Evolutionary conservation across 2,888 invertebrate genomes (phyloP), one percentile per base, ranked within the genome.

Genomic region (Tanaodytes sp.): DNA sequence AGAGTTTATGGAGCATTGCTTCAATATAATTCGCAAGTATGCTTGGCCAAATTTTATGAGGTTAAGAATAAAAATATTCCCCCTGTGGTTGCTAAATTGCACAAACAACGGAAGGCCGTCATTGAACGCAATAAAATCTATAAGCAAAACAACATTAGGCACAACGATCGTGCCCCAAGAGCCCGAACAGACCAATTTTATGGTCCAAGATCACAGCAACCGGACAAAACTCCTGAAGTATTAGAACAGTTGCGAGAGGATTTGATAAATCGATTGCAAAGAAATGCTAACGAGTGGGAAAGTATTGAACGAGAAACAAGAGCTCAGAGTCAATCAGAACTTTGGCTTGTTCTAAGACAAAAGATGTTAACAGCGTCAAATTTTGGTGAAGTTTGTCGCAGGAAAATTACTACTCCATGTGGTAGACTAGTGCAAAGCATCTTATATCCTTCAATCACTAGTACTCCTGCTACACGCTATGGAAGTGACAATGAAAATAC

Each of bases 281-380:
- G 19, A 11, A n/a, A 49, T 59, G 46, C 49, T 18, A 3, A 11
- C 12, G 49, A 62, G 30, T 40, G 58, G 2, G n/a, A 23, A 11
- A 16, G 27, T 12, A 52, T 68, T 18, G 68, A 72, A 52, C n/a
- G 6, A 18, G 36, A 45, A 0, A 72, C 65, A 1, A 45, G 39
- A 23, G 36, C 16, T 8, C 72, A 72, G 39, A 39, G 59, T 19
- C 30, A 43, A 5, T 59, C 43, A 15, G 57, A 55, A 8, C n/a
- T 36, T n/a, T 71, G 66, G 71, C 23, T 51, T 15, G 11, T 8
- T 11, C 20, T 57, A 36, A 62, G 71, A 27, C 5, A 19, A 8
- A 12, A 39, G 12, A 55, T 64, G 27, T 14, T 70, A 12, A 70
- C 72, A 1, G 72, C 72, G 30, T 70, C 67, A 2, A 48, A 45